A percentile compares a stretch with the other conserved stretches of the same genome.
Conservation (phyloP, 1,140 invertebrate genomes). For the Zaprionus davidi region DNA sequence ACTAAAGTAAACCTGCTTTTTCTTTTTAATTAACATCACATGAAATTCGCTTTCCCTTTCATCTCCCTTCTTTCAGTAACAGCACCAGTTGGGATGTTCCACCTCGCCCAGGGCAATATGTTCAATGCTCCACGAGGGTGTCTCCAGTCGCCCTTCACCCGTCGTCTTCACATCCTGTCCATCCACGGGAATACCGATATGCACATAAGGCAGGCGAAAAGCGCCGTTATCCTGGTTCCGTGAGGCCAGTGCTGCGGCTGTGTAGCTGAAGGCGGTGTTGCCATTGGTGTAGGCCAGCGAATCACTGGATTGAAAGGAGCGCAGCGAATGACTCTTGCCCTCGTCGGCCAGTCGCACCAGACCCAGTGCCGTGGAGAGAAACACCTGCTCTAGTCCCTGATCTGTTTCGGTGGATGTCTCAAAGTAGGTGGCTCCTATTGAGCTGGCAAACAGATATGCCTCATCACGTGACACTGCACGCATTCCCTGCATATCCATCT, state of each 20-base stretch:
- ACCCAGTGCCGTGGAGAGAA: constrained; percentile 87
- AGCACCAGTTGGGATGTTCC: constrained; percentile 86
- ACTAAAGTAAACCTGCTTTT: constrained; percentile 61
- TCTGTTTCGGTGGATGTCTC: constrained; percentile 93
- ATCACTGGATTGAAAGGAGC: constrained; percentile 85
- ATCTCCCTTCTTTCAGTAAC: constrained; percentile 71
- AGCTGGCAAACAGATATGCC: constrained; percentile 90
- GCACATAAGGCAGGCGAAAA: constrained; percentile 73
- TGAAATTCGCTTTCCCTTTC: constrained; percentile 12
- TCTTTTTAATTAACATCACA: constrained; percentile 67
- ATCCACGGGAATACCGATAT: constrained; percentile 82
- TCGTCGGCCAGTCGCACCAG: constrained; percentile 85
- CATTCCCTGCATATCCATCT: constrained; percentile 89
- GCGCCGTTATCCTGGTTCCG: constrained; percentile 48
- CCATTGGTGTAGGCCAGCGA: constrained; percentile 80
- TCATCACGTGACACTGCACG: constrained; percentile 88
- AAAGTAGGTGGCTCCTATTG: constrained; percentile 93
- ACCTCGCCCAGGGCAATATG: constrained; percentile 87
- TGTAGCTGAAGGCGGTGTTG: constrained; percentile 71
- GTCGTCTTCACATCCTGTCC: constrained; percentile 85
- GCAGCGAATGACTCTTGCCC: constrained; percentile 84
- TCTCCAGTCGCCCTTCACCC: constrained; percentile 86
- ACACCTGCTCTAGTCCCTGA: constrained; percentile 89
- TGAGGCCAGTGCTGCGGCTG: constrained; percentile 47
- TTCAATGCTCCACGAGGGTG: constrained; percentile 85